Evolutionary conservation across 2,113 vertebrate genomes (phyloP).

Genomic region (Gobio gobio): DNA sequence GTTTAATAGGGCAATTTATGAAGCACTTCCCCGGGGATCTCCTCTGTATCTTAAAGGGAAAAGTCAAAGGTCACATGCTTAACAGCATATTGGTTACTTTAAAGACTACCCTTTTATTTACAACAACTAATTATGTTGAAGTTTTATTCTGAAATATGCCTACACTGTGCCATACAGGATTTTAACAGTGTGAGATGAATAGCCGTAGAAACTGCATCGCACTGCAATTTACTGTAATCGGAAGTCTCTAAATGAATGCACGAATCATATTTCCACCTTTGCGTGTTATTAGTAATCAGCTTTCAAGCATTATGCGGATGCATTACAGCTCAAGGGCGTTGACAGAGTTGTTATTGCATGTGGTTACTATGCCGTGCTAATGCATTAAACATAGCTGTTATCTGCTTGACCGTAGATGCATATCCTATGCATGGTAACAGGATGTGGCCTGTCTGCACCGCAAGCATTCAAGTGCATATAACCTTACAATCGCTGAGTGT

Average conservation of each 20-base stretch:
- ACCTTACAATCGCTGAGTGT: not conserved
- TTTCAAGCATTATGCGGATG: conserved; percentile 6
- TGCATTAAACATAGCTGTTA: conserved; percentile 40
- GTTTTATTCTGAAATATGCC: not conserved
- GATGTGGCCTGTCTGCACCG: not conserved
- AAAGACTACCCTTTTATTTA: not conserved
- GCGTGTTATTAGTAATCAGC: conserved; percentile 16
- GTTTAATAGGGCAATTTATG: not conserved
- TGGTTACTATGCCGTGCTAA: conserved; percentile 18
- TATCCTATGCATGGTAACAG: conserved; percentile 13
- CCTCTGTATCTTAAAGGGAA: not conserved
- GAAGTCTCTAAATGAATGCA: not conserved
- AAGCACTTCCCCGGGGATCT: not conserved
- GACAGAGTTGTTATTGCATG: conserved; percentile 1
- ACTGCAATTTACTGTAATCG: conserved; percentile 2
- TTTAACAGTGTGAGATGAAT: not conserved
- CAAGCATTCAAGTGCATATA: conserved; percentile 22
- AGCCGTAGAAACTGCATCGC: not conserved
- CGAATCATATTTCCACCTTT: not conserved
- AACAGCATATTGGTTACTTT: not conserved
- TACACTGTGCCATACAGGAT: too few species aligned
- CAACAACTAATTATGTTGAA: not conserved
- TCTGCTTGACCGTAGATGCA: conserved; percentile 35
- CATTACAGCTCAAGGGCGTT: conserved; percentile 33
- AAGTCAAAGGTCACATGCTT: not conserved